phyloP scores from a whole-genome alignment of 2,797 vertebrate species.

The Schizothorax lantsangensis region DNA sequence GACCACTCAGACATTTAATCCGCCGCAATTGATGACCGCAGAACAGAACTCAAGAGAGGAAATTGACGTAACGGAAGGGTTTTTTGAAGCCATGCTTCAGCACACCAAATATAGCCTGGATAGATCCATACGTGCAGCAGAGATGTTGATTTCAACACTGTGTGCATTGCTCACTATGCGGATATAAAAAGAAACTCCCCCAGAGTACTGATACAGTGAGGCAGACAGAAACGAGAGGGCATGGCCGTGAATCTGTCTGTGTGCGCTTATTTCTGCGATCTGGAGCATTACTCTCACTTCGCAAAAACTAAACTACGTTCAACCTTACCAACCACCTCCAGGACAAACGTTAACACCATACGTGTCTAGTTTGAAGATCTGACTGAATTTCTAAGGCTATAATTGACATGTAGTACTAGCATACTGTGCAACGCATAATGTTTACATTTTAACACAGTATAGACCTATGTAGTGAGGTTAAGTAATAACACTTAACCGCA shows the following conservation, averaged over 20 bases:
- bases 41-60: constrained; percentile 36
- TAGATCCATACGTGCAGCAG: constrained; percentile 29
- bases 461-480: not conserved
- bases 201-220: constrained; percentile 11
- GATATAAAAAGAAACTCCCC: constrained; percentile 40
- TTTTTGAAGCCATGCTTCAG: constrained; percentile 34
- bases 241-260: constrained; percentile 3
- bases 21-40: constrained; percentile 31
- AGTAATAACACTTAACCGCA: not conserved
- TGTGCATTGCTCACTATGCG: not conserved
- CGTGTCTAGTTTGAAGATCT: not conserved
- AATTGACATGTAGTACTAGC: not conserved
- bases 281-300: constrained; percentile 1
- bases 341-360: not conserved
- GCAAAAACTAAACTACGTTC: not conserved
- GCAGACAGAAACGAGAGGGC: constrained; percentile 41
- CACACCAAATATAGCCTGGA: constrained; percentile 29
- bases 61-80: constrained; percentile 32
- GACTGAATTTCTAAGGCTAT: not conserved
- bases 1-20: constrained; percentile 51
- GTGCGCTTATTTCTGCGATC: constrained; percentile 7
- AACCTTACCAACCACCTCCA: not conserved
- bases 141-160: constrained; percentile 42
- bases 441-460: not conserved
- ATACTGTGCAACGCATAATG: not conserved